Conservation (phyloP, 2,797 vertebrate genomes). For the Notoglanidium macrostoma region DNA sequence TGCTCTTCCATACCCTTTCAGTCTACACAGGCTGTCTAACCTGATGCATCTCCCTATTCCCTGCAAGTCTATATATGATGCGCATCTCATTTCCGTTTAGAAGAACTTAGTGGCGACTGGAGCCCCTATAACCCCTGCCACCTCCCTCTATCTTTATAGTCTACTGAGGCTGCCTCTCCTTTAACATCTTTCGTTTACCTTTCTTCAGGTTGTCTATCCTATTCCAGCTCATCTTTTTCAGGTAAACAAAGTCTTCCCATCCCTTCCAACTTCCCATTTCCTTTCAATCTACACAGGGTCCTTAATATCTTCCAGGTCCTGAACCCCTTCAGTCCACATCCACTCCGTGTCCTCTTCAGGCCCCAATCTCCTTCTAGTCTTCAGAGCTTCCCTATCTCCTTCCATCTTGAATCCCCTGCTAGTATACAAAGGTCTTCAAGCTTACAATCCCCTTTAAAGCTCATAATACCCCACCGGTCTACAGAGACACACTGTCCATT, state of each 20-base stretch:
- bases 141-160: not conserved
- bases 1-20: not conserved
- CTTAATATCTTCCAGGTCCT: slow-evolving; percentile 7
- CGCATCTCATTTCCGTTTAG: not conserved
- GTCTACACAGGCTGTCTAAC: not conserved
- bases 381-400: not conserved
- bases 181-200: not conserved
- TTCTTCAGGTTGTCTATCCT: not conserved
- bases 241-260: not conserved
- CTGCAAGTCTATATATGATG: not conserved
- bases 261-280: not conserved
- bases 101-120: not conserved
- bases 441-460: slow-evolving; percentile 29
- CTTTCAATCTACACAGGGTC: not conserved
- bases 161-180: not conserved
- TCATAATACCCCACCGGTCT: slow-evolving; percentile 15
- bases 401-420: not conserved
- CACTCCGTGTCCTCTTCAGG: not conserved
- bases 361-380: not conserved
- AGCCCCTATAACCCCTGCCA: not conserved
- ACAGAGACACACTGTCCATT: slow-evolving; percentile 32
- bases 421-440: slow-evolving; percentile 15
- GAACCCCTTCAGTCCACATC: not conserved
- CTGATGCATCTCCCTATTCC: not conserved
- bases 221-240: not conserved